A percentile compares a stretch with the other conserved stretches of the same genome.
Conservation (phyloP, 2,113 vertebrate species). For the Lepus americanus region DNA sequence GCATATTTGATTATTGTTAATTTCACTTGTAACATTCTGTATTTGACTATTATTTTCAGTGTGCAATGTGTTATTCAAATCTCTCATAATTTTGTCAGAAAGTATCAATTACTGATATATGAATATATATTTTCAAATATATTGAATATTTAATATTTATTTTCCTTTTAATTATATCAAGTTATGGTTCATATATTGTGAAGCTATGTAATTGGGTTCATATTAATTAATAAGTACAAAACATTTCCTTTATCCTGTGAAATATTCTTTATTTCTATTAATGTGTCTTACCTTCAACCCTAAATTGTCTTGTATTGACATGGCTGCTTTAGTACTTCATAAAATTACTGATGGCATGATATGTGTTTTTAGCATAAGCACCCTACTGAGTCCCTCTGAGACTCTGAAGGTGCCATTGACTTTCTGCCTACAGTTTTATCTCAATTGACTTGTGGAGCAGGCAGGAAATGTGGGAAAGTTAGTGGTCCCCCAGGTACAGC, state of each 20-base stretch:
- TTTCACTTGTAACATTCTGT: not conserved
- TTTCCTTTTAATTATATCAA: not conserved
- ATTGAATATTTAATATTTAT: not conserved
- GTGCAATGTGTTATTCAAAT: not conserved
- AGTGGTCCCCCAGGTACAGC: not conserved
- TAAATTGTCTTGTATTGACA: not conserved
- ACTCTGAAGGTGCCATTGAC: not conserved
- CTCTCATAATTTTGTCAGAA: slow-evolving; percentile 17
- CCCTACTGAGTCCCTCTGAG: not conserved
- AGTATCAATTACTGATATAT: not conserved
- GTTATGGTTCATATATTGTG: slow-evolving; percentile 16
- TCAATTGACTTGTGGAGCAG: not conserved
- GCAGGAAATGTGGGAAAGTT: not conserved
- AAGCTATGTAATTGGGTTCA: not conserved
- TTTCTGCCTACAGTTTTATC: not conserved
- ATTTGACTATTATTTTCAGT: not conserved
- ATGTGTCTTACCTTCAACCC: not conserved
- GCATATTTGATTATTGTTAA: not conserved
- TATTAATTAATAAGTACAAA: not conserved
- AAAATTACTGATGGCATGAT: not conserved
- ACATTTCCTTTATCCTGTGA: slow-evolving; percentile 1
- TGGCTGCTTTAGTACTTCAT: not conserved
- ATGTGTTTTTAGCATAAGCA: not conserved
- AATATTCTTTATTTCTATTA: not conserved
- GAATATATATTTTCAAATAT: not conserved